Base-by-base conservation (phyloP, 2,113 vertebrate genomes). In the Notarius lentiginosus region DNA sequence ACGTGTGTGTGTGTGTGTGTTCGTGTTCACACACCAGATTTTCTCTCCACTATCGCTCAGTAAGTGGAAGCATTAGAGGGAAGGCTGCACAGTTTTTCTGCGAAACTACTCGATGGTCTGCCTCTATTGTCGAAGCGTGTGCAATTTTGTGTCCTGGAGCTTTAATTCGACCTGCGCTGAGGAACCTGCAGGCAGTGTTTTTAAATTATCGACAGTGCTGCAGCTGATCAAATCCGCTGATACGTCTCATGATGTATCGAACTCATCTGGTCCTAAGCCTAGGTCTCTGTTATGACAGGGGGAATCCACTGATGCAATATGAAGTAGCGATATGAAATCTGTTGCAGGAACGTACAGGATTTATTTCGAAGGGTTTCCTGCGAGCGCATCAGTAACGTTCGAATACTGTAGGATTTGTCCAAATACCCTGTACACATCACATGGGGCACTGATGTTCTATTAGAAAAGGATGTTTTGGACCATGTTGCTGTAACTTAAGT, bases 1-100 rank as follows among this genome's bases (percentile, higher is more conserved):
- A 22, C 7, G 4, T 10, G 14, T 68, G 7, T 34, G 58, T 79
- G 70, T 61, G 53, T 47, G 55, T 87, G 82, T 82, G 85, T 63
- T 87, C 77, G 55, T n/a, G n/a, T n/a, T n/a, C 85, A 87, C 85
- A 73, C 85, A 47, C 72, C 88, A 79, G 83, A 81, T 82, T 85
- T 85, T 58, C 76, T 68, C 53, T 55, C 84, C 4, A 20, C 76
- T 87, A 83, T 83, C 68, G 76, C 80, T 58, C 47, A 47, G 72
- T 24, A 72, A 81, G 18, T 41, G 30, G n/a, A 82, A 6, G 70
- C 34, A 60, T 86, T 60, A 82, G 49, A 58, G 34, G 53, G n/a
- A 63, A 77, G 41, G 7, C 56, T 86, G 79, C 55, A 51, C 79
- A 4, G 85, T 30, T 79, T 41, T 41, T 41, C 41, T 24, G 58